A percentile compares a stretch with the other conserved stretches of the same genome.
Conservation (phyloP, 2,888 invertebrate genomes). For the Meta bourneti region DNA sequence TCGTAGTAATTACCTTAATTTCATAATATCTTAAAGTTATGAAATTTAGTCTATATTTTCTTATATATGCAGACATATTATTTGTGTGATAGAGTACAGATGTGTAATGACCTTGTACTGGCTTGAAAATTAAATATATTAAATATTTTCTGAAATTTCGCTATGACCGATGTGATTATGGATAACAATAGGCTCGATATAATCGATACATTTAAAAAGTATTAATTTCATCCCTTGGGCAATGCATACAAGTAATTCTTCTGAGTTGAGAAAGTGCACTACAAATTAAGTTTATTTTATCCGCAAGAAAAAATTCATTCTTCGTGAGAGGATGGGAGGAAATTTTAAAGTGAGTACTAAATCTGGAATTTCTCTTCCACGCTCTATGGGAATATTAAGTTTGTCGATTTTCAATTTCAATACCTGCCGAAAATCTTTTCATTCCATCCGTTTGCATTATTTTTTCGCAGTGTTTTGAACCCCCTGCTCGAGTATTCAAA, state of each 20-base stretch:
- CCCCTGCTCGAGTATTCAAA: slow-evolving; percentile 65
- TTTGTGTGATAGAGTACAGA: too few relatives aligned
- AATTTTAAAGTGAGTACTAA: too few relatives aligned
- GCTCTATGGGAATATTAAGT: slow-evolving; percentile 53
- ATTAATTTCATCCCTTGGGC: neutral
- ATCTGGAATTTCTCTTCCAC: slow-evolving; percentile 18
- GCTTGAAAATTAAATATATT: too few relatives aligned
- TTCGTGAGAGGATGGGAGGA: neutral
- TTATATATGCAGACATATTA: too few relatives aligned
- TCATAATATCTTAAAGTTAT: too few relatives aligned
- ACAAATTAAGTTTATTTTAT: neutral
- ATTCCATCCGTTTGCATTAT: slow-evolving; percentile 26
- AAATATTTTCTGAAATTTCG: too few relatives aligned
- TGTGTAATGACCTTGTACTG: too few relatives aligned
- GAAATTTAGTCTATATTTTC: too few relatives aligned
- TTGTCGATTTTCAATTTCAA: slow-evolving; percentile 67
- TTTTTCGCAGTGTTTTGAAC: slow-evolving; percentile 18
- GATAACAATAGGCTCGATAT: too few relatives aligned
- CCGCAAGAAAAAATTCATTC: neutral
- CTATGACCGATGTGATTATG: too few relatives aligned
- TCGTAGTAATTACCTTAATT: too few relatives aligned
- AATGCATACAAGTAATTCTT: neutral
- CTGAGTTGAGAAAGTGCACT: neutral
- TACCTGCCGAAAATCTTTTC: slow-evolving; percentile 28
- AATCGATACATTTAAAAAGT: neutral